Conservation (phyloP, 2,888 invertebrate species). For the Eristalinus sepulchralis region DNA sequence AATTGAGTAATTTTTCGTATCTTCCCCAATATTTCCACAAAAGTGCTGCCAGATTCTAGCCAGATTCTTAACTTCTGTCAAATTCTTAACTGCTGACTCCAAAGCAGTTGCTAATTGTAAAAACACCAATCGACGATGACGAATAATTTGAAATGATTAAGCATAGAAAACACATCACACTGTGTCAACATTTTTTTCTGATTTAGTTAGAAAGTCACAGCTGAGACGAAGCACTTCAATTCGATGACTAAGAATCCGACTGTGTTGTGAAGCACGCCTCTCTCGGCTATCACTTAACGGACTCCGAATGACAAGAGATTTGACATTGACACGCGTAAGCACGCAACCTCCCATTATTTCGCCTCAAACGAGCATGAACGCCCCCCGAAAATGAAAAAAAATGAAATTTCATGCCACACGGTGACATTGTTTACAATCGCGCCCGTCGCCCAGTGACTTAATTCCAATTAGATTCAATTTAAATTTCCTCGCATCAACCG, state of each 20-base stretch:
- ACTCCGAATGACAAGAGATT: neutral
- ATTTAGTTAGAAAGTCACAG: neutral
- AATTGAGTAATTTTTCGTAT: no score
- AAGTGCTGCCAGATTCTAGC: no score
- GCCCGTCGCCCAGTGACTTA: slow-evolving; percentile 48
- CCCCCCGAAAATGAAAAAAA: slow-evolving; percentile 1
- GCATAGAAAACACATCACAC: no score
- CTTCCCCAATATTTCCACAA: no score
- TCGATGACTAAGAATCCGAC: neutral
- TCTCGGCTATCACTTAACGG: neutral
- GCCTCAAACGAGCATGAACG: neutral
- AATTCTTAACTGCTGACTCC: no score
- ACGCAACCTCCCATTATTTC: slow-evolving; percentile 2
- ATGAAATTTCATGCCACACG: neutral
- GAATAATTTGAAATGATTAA: no score
- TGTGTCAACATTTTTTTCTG: neutral
- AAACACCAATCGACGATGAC: no score
- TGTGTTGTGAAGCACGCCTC: neutral
- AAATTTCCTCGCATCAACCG: slow-evolving; percentile 38
- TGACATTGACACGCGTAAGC: slow-evolving; percentile 1
- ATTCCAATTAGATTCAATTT: slow-evolving; percentile 66
- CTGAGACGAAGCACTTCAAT: neutral
- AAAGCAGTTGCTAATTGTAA: no score
- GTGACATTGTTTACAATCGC: slow-evolving; percentile 41
- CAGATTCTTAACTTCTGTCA: no score